Evolutionary conservation across 2,797 vertebrate genomes (phyloP), one percentile per base, ranked within the genome.

Genomic region (Aphelocoma californica): DNA sequence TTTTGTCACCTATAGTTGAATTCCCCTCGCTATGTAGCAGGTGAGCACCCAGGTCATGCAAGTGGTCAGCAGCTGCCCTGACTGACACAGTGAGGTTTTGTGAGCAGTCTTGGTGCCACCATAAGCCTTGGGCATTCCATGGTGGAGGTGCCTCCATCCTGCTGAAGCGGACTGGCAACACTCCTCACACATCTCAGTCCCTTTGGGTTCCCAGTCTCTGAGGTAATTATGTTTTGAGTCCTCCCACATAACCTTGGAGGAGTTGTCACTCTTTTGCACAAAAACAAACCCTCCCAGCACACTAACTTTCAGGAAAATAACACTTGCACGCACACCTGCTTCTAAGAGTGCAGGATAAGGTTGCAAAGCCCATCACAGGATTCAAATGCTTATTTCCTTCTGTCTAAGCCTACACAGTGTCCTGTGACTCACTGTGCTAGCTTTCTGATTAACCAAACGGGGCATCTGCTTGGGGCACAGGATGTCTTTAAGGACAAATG

Each of bases 101-200:
- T 44, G 32, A 77, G 34, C 48, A 47, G 12, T 19, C 40, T 58
- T 47, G 32, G 18, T 62, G 25, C 14, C 28, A 54, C 10, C 23
- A 15, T 11, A 28, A 64, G 4, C 28, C 29, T 67, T 74, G 48
- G 26, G n/a, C 0, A 0, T 47, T 71, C 62, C 32, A 14, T 4
- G 0, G 34, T 2, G 7, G 29, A 61, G 4, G 18, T 4, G 31
- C 13, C 7, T 40, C n/a, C 25, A 40, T 20, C n/a, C 20, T 18
- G 5, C 10, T 2, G 2, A 29, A 67, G 18, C 6, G 71, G 29
- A 65, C 5, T 14, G 2, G 6, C 2, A 45, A 34, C 28, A n/a
- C 2, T 7, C 2, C 15, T 73, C 28, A 34, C 15, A 66, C 25
- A 62, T 7, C 44, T 64, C 60, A n/a, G 16, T 9, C 12, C 9